phyloP scores from a whole-genome alignment of 2,113 vertebrate species.

The Carassius auratus region DNA sequence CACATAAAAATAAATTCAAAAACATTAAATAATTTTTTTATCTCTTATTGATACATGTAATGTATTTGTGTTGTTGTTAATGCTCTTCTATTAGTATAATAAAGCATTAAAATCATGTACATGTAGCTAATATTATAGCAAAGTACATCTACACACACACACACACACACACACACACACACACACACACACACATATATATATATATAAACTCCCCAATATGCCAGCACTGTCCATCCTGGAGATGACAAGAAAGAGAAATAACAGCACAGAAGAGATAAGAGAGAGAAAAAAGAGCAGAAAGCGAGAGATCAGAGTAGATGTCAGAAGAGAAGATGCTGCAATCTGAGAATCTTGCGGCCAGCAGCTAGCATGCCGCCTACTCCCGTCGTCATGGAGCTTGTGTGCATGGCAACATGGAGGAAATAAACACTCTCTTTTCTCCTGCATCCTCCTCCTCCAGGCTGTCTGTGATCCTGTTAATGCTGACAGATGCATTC shows the following conservation, averaged over 20 bases:
- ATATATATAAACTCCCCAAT: neutral
- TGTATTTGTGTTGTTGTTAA: too few relatives aligned
- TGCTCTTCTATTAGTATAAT: too few relatives aligned
- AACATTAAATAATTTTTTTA: too few relatives aligned
- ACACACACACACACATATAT: too few relatives aligned
- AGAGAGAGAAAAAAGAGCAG: conserved; percentile 6
- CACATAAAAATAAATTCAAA: neutral
- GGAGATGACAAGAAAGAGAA: neutral
- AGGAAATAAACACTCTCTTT: conserved; percentile 46
- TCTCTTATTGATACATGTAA: too few relatives aligned
- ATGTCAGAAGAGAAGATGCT: conserved; percentile 36
- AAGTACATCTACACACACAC: too few relatives aligned
- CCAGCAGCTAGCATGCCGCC: conserved; percentile 43
- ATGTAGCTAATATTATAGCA: too few relatives aligned
- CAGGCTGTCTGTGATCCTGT: conserved; percentile 44
- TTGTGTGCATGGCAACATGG: conserved; percentile 53
- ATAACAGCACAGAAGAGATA: neutral
- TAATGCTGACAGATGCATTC: conserved; percentile 54
- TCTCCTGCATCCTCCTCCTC: conserved; percentile 47
- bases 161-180: too few relatives aligned
- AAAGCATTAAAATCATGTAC: too few relatives aligned
- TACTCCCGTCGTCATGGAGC: conserved; percentile 59
- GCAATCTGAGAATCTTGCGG: conserved; percentile 15
- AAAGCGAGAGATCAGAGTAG: conserved; percentile 19
- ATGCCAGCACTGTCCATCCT: neutral